These are phyloP conservation scores for Patella vulgata DNA, from an alignment of 1,140 invertebrate species.

Conservation along the genomic window DNA sequence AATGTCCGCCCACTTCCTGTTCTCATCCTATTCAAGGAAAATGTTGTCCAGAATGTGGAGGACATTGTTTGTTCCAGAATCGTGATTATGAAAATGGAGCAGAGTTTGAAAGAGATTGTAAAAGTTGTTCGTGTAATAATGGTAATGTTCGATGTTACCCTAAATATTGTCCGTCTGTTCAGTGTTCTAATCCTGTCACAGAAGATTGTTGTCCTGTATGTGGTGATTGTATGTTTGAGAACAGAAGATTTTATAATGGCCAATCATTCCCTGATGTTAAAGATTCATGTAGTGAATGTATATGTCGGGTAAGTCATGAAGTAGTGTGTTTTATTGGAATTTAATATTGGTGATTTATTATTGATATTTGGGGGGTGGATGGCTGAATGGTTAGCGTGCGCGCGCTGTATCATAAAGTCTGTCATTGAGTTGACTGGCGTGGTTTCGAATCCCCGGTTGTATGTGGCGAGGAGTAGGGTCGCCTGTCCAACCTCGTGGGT, in stretches of 20 bases:
- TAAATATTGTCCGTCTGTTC: conserved; percentile 22
- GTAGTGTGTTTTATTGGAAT: neutral
- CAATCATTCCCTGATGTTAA: conserved; percentile 23
- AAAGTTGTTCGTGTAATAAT: conserved; percentile 36
- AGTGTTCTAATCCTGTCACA: conserved; percentile 39
- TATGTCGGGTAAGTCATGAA: conserved; percentile 28
- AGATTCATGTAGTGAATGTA: conserved; percentile 45
- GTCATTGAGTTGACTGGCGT: too few relatives aligned
- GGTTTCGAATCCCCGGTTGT: too few relatives aligned
- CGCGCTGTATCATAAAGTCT: too few relatives aligned
- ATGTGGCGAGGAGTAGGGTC: too few relatives aligned
- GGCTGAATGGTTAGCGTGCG: too few relatives aligned
- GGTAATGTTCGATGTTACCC: conserved; percentile 30
- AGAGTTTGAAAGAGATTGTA: conserved; percentile 29
- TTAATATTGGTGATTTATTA: neutral
- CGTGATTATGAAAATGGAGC: conserved; percentile 27
- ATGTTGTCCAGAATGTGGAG: conserved; percentile 50
- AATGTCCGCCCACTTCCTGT: conserved; percentile 29
- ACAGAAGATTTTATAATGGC: conserved; percentile 35
- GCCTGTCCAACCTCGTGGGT: too few relatives aligned
- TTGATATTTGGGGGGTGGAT: too few relatives aligned
- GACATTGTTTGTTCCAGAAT: conserved; percentile 36
- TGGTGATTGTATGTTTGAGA: conserved; percentile 42
- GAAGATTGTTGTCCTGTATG: conserved; percentile 50
- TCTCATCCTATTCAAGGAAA: conserved; percentile 38